These are phyloP conservation scores for Drepanosiphum platanoidis DNA, from an alignment of 2,888 invertebrate genomes.

Conservation along the genomic window DNA sequence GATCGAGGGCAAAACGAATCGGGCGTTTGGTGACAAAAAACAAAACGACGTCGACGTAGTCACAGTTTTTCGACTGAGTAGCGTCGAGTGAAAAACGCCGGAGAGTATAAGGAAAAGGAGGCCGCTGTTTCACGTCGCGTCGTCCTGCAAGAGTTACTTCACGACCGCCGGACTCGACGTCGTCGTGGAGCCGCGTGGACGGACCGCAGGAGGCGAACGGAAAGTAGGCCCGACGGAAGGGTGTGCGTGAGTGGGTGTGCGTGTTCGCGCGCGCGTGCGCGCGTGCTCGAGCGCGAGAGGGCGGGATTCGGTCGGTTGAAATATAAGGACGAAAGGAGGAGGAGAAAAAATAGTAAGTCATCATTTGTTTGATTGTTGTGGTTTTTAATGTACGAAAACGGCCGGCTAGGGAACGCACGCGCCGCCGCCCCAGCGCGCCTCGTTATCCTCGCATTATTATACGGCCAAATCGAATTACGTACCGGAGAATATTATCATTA, in stretches of 20 bases:
- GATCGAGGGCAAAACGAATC: too few relatives aligned
- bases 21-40: too few relatives aligned
- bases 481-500: constrained; percentile 29
- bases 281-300: neutral
- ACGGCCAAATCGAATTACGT: constrained; percentile 58
- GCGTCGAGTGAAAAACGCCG: too few relatives aligned
- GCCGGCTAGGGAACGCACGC: constrained; percentile 10
- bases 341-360: constrained; percentile 44
- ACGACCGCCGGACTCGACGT: neutral
- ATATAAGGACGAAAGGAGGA: neutral
- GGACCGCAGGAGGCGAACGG: neutral
- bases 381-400: constrained; percentile 42
- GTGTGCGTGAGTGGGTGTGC: too few relatives aligned
- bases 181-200: too few relatives aligned
- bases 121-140: too few relatives aligned
- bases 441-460: constrained; percentile 60
- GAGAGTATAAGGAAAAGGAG: too few relatives aligned
- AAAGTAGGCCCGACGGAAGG: too few relatives aligned
- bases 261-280: neutral
- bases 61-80: too few relatives aligned
- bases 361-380: constrained; percentile 55
- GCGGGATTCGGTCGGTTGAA: neutral
- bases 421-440: neutral
- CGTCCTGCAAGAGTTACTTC: too few relatives aligned
- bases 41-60: too few relatives aligned